phyloP scores from a whole-genome alignment of 1,140 invertebrate species.

The Ceratosolen solmsi region DNA sequence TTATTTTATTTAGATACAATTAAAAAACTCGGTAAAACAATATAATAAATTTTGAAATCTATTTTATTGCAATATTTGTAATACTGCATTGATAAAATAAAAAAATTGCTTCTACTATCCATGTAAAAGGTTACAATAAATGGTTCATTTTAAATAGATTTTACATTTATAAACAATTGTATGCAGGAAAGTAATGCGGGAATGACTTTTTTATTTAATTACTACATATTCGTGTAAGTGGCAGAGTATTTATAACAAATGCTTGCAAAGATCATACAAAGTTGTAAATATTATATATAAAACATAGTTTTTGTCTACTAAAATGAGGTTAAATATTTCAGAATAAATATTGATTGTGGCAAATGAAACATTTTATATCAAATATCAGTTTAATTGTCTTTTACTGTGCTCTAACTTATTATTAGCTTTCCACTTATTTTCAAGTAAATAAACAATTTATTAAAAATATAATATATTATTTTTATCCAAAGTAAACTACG shows the following conservation, averaged over 20 bases:
- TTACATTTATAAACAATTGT: constrained; percentile 29
- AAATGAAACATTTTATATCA: not conserved
- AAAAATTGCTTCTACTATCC: constrained; percentile 2
- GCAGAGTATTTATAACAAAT: constrained; percentile 40
- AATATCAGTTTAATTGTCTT: not conserved
- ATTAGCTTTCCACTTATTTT: not conserved
- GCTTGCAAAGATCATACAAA: constrained; percentile 41
- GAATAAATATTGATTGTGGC: not conserved
- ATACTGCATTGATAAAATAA: constrained; percentile 17
- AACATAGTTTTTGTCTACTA: constrained; percentile 42
- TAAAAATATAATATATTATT: no score
- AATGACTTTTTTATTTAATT: constrained; percentile 32
- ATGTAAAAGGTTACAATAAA: constrained; percentile 21
- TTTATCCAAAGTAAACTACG: no score
- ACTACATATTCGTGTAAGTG: constrained; percentile 6
- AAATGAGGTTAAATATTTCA: constrained; percentile 31
- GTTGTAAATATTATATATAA: constrained; percentile 44
- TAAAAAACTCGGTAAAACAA: constrained; percentile 21
- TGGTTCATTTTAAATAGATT: not conserved
- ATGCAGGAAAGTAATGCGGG: not conserved
- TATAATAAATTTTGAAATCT: constrained; percentile 28
- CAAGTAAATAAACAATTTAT: no score
- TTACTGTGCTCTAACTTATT: not conserved
- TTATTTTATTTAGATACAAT: not conserved
- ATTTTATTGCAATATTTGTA: constrained; percentile 57